Evolutionary conservation across 2,888 invertebrate species (phyloP).

Genomic region (Acleris holmiana): DNA sequence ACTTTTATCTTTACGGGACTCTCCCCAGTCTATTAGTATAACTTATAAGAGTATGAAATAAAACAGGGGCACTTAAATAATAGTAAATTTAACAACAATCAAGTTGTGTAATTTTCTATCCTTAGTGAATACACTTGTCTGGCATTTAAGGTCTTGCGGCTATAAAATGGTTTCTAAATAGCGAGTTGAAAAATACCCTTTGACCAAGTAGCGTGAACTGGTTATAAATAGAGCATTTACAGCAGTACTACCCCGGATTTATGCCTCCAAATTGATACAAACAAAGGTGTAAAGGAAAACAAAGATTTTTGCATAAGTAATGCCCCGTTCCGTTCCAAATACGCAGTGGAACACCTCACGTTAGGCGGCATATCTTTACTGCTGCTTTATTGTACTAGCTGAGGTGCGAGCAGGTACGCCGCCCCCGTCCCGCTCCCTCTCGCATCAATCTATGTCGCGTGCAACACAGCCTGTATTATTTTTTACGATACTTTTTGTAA

Average conservation of each 20-base stretch:
- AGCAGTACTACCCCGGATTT: conserved; percentile 10
- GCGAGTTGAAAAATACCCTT: too few relatives aligned
- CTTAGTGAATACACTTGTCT: too few relatives aligned
- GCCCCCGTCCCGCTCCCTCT: conserved; percentile 40
- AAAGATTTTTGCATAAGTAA: conserved; percentile 29
- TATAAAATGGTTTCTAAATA: too few relatives aligned
- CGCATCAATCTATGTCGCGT: conserved; percentile 61
- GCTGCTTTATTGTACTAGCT: conserved; percentile 20
- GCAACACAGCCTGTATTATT: conserved; percentile 53
- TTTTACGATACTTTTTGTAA: conserved; percentile 51
- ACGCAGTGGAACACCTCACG: conserved; percentile 18
- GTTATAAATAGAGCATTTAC: too few relatives aligned
- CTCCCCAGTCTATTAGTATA: too few relatives aligned
- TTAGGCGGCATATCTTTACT: conserved; percentile 28
- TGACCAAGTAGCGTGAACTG: too few relatives aligned
- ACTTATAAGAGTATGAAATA: too few relatives aligned
- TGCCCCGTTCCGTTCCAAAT: conserved; percentile 24
- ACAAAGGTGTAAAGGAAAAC: conserved; percentile 22
- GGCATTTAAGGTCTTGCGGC: too few relatives aligned
- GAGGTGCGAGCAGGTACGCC: conserved; percentile 36
- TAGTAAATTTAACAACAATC: too few relatives aligned
- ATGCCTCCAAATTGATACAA: conserved; percentile 21
- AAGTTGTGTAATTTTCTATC: too few relatives aligned
- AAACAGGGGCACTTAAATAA: too few relatives aligned
- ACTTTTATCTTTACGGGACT: too few relatives aligned